Conservation (phyloP, 2,113 vertebrate genomes). For the Pandion haliaetus region DNA sequence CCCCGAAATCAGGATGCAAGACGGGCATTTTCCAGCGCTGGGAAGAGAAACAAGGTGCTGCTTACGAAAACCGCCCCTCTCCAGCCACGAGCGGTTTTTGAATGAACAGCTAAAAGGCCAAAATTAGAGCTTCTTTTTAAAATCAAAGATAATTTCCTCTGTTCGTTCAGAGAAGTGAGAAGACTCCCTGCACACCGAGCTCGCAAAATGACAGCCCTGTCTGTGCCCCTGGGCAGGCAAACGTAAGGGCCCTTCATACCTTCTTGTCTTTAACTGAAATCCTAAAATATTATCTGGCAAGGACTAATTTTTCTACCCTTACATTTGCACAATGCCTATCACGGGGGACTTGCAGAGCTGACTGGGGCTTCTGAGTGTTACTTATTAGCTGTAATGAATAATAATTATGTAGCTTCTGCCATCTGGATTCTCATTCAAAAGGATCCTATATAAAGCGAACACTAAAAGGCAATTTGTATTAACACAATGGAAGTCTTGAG, state of each 20-base stretch:
- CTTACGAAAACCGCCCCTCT: background rate
- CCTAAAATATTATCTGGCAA: background rate
- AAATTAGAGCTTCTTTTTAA: background rate
- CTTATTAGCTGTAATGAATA: constrained; percentile 63
- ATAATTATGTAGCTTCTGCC: constrained; percentile 54
- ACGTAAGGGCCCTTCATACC: background rate
- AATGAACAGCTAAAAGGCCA: background rate
- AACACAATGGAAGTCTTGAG: constrained; percentile 46
- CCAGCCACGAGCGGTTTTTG: fast-evolving
- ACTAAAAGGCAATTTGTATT: constrained; percentile 48
- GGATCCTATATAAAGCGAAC: constrained; percentile 14
- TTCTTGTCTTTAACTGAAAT: background rate
- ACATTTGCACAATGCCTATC: background rate
- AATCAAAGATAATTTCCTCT: background rate
- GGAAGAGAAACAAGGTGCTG: background rate
- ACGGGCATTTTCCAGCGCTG: fast-evolving
- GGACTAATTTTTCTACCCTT: background rate
- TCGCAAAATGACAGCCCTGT: background rate
- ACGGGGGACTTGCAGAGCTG: background rate
- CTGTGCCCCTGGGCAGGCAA: background rate
- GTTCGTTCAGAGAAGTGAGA: background rate
- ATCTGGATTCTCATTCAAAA: constrained; percentile 55
- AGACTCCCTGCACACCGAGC: background rate
- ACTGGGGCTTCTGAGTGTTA: constrained; percentile 34
- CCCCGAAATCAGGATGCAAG: fast-evolving